phyloP scores from a whole-genome alignment of 2,113 vertebrate species.

The Tyrannus savana region DNA sequence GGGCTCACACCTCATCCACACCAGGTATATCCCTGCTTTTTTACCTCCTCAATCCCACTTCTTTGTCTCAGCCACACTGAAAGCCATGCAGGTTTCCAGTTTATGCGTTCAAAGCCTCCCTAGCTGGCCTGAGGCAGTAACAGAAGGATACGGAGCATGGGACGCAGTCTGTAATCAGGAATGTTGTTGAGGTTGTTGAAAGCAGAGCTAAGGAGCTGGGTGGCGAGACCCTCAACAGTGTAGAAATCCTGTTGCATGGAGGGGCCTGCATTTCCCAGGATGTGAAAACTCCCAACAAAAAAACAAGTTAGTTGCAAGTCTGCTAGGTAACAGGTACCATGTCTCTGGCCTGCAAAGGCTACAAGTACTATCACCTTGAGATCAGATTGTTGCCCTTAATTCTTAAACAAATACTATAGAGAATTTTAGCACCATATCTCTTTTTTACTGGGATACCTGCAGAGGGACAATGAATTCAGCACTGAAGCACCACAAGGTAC shows the following conservation, averaged over 20 bases:
- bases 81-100: neutral
- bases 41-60: neutral
- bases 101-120: neutral
- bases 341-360: neutral
- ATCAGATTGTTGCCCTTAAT: neutral
- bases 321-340: neutral
- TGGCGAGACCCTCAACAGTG: constrained; percentile 83
- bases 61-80: neutral
- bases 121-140: neutral
- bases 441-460: neutral
- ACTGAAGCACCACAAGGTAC: neutral
- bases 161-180: constrained; percentile 91
- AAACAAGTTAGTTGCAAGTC: neutral
- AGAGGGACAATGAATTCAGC: neutral
- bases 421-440: neutral
- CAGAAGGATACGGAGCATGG: constrained; percentile 93
- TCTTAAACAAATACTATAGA: neutral
- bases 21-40: neutral
- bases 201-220: constrained; percentile 85
- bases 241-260: constrained; percentile 94
- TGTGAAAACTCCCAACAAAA: constrained; percentile 81
- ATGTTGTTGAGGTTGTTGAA: constrained; percentile 89
- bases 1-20: neutral
- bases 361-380: neutral
- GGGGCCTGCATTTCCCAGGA: constrained; percentile 87